Evolutionary conservation across 37 sponge, comb jelly and placozoan species (phyloP), one percentile per base, ranked within the genome.

Genomic region (Chondrosia reniformis): DNA sequence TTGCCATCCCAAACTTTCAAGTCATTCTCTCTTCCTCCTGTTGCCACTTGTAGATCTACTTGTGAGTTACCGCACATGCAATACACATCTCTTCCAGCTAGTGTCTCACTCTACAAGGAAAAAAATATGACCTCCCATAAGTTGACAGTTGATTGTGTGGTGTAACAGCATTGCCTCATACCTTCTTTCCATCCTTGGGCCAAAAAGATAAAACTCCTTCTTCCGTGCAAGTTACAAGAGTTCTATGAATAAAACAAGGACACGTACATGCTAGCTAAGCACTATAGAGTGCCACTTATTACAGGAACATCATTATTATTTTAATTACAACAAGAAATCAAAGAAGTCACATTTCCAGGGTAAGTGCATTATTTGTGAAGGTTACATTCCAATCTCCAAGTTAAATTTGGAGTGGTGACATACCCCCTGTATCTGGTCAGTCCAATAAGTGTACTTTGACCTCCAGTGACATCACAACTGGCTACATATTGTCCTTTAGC

Each of bases 1-100:
- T 79, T 80, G 19, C 84, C 84, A 76, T 92, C 93, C 93, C 93
- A 92, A 25, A 92, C 63, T 44, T 88, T 85, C 73, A 92, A 45
- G 54, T 85, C 75, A 38, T 85, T 88, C 49, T 88, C 86, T 37
- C 76, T 81, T 9, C 93, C 93, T 61, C 93, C 93, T 0, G 93
- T 92, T 13, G 89, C 93, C 54, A 92, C 86, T 45, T 80, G 85
- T 58, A 87, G 63, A 24, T 19, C 45, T 9, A 43, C 13, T 2
- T 72, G 67, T 31, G 82, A 76, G 64, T 76, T 92, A 36, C 63
- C 83, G 12, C 38, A 46, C 92, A 92, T 92, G 65, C 75, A 56
- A n/a, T 45, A 40, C 28, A 79, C 62, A 13, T 62, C 21, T 28
- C 7, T 56, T 1, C 89, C 88, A 28, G 75, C 80, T 40, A 3